Percentiles rank a stretch among this genome's conserved stretches.
Conservation (phyloP, 1,140 invertebrate species). For the Panulirus ornatus region DNA sequence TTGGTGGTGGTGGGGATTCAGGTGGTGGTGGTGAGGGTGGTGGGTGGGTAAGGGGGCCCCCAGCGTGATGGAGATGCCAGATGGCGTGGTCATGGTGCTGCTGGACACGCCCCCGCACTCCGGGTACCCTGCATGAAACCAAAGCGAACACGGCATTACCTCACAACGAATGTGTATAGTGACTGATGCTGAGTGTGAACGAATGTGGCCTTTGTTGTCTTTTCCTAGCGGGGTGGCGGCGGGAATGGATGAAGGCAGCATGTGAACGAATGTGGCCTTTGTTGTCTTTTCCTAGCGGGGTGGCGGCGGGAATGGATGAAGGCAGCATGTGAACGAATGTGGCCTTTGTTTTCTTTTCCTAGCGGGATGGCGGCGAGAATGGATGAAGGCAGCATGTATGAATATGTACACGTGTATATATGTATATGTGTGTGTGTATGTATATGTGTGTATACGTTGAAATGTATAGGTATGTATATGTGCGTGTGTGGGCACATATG, state of each 20-base stretch:
- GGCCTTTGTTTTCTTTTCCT: too few relatives aligned
- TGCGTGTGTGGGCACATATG: background rate
- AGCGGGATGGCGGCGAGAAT: background rate
- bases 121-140: slow-evolving; percentile 32
- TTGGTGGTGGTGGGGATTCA: slow-evolving; percentile 28
- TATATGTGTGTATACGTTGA: slow-evolving; percentile 42
- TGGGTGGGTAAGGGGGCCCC: slow-evolving; percentile 54
- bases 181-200: too few relatives aligned
- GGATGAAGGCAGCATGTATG: background rate
- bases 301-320: too few relatives aligned
- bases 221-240: too few relatives aligned
- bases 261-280: too few relatives aligned
- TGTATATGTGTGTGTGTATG: slow-evolving; percentile 41
- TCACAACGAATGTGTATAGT: too few relatives aligned
- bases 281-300: too few relatives aligned
- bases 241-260: too few relatives aligned
- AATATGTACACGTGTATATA: slow-evolving; percentile 38
- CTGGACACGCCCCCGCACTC: slow-evolving; percentile 50
- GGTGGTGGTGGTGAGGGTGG: slow-evolving; percentile 38
- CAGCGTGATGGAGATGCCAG: slow-evolving; percentile 63
- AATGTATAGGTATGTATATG: slow-evolving; percentile 39
- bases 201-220: too few relatives aligned
- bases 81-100: slow-evolving; percentile 64
- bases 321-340: too few relatives aligned
- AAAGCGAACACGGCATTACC: too few relatives aligned